Evolutionary conservation across 2,113 vertebrate genomes (phyloP), one percentile per base, ranked within the genome.

Genomic region (Thymallus thymallus): DNA sequence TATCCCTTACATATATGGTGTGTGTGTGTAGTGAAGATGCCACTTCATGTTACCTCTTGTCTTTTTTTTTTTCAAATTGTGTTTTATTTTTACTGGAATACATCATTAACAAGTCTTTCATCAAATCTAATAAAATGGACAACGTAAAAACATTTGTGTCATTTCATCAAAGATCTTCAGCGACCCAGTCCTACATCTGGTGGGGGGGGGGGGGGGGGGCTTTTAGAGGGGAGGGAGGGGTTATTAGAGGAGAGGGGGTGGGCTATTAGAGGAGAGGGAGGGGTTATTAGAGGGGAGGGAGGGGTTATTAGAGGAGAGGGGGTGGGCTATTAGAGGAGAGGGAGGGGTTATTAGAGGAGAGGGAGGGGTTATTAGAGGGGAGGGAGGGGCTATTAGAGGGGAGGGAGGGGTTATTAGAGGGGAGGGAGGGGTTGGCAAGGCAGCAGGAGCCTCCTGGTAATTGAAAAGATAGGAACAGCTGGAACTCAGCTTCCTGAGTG

Each of bases 401-500:
- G 14, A 41, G 7, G 58, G 51, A n/a, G 48, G 26, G 63, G n/a
- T 18, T 6, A 26, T 26, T 26, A 26, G 26, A 26, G 22, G 18
- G n/a, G 45, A 16, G 67, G 51, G 65, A 29, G 51, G 6, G 24
- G 35, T 13, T 61, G 23, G 29, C 62, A 78, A 76, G 76, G 82
- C 82, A 84, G 75, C 79, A n/a, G 61, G 71, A 83, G 84, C 83
- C 89, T 90, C 87, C 84, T 84, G 46, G 91, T 92, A 92, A 92
- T 92, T 93, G 92, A 92, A 92, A 92, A 92, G 85, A 85, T 7
- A 73, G 69, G 85, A 75, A 88, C 76, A 5, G 73, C 69, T 68
- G 71, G 82, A 32, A 32, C 5, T 32, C 30, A 5, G 30, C 30
- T n/a, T n/a, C n/a, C n/a, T n/a, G n/a, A n/a, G n/a, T n/a, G n/a